Evolutionary conservation across 2,113 vertebrate species (phyloP), one percentile per base, ranked within the genome.

Genomic region (Fukomys damarensis): DNA sequence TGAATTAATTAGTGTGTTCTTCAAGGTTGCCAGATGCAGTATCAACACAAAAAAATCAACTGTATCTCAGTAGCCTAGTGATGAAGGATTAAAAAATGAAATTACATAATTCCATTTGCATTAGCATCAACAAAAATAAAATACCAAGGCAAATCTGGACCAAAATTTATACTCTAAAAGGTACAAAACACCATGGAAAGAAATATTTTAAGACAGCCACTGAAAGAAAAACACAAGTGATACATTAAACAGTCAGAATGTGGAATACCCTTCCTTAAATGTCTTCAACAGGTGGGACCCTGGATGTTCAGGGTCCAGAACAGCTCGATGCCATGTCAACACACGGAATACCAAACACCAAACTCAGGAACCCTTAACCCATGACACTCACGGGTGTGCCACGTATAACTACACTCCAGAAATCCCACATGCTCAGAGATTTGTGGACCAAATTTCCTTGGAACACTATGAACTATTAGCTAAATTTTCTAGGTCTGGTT

Each of bases 41-140:
- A 59, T 24, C 46, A 32, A 38, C n/a, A 43, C 30, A 79, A 10
- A 70, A 88, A 96, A 59, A 74, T 70, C 24, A 83, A 52, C 1
- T 87, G 1, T 41, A 89, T 89, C 65, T 93, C 22, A 79, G 38
- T 32, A 54, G 1, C 10, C 2, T 86, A 80, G 16, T 4, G 86
- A 89, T 59, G 9, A 87, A 94, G 22, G 46, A 77, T 28, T 89
- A 16, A 80, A 94, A 97, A 72, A 41, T 70, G 35, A 93, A 92
- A 91, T 58, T 63, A 52, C 82, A 28, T 89, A 91, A 84, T 80
- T 80, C 11, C 11, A 95, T 46, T 86, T 85, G 52, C 12, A 77
- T 49, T 2, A 83, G 59, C 20, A 76, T 85, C 26, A 81, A 72
- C 52, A 86, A 82, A 32, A 72, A 58, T 79, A 80, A 61, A 79